phyloP scores from a whole-genome alignment of 2,888 invertebrate genomes.

The Spatulosminthurus flaviceps region DNA sequence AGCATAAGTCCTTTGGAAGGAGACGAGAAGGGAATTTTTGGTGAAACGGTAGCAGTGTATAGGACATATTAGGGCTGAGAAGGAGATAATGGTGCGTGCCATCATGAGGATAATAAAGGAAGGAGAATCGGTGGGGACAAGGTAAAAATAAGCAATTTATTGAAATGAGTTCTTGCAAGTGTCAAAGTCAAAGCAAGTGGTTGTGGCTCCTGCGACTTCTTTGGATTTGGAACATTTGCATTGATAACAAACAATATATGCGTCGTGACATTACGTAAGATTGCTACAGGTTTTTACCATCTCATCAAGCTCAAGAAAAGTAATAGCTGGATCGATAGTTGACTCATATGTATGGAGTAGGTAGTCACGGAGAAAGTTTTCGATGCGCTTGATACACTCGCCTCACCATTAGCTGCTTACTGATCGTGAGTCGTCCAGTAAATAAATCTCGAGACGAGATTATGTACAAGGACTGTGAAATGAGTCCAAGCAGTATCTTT shows the following conservation, averaged over 20 bases:
- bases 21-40: too few species aligned
- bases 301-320: slow-evolving; percentile 32
- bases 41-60: neutral
- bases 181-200: neutral
- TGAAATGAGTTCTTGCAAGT: slow-evolving; percentile 28
- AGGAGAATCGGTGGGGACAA: neutral
- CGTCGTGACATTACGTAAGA: slow-evolving; percentile 31
- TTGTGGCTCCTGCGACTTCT: neutral
- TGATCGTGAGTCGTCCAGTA: slow-evolving; percentile 28
- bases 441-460: slow-evolving; percentile 20
- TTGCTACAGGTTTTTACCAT: slow-evolving; percentile 36
- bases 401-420: slow-evolving; percentile 27
- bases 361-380: slow-evolving; percentile 37
- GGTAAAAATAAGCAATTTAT: slow-evolving; percentile 22
- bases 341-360: too few species aligned
- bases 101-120: neutral
- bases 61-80: neutral
- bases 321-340: slow-evolving; percentile 32
- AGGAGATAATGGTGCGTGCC: neutral
- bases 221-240: slow-evolving; percentile 27
- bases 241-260: slow-evolving; percentile 28
- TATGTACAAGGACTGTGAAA: slow-evolving; percentile 7
- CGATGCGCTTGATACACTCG: slow-evolving; percentile 36
- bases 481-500: slow-evolving; percentile 1
- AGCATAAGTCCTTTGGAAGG: too few species aligned